Conservation (phyloP, 2,797 vertebrate genomes). For the Parotocinclus haroldoi region DNA sequence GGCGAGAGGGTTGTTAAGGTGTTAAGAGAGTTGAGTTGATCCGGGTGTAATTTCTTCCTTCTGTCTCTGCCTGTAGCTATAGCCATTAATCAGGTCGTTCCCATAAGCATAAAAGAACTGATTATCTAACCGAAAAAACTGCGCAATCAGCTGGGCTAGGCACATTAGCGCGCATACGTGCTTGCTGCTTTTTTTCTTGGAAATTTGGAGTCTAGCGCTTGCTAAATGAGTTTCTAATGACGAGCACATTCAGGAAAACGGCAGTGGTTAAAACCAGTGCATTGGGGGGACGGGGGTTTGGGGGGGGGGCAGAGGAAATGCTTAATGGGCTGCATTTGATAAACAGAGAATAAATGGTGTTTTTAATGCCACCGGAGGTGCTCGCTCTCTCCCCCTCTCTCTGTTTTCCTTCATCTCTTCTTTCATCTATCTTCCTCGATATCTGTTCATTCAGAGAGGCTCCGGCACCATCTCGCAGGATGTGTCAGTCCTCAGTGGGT, state of each 20-base stretch:
- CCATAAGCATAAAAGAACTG: conserved; percentile 43
- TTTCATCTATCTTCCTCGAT: conserved; percentile 65
- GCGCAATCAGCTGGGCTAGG: conserved; percentile 43
- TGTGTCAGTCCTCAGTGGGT: conserved; percentile 65
- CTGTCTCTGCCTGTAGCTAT: conserved; percentile 35
- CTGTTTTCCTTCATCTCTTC: conserved; percentile 60
- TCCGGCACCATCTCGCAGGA: conserved; percentile 63
- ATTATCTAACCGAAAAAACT: conserved; percentile 44
- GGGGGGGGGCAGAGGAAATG: conserved; percentile 37
- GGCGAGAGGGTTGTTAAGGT: conserved; percentile 31
- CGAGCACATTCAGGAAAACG: conserved; percentile 27
- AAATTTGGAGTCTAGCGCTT: conserved; percentile 31
- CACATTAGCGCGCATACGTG: conserved; percentile 35
- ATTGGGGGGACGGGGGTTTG: conserved; percentile 31
- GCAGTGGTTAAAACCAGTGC: conserved; percentile 14
- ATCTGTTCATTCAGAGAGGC: conserved; percentile 70
- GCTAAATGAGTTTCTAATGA: conserved; percentile 51
- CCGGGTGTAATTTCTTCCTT: conserved; percentile 42
- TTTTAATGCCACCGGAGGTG: conserved; percentile 21
- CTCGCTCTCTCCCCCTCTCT: conserved; percentile 53
- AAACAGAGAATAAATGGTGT: conserved; percentile 25
- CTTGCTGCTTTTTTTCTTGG: conserved; percentile 7
- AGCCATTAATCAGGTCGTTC: conserved; percentile 47
- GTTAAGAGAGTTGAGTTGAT: conserved; percentile 16
- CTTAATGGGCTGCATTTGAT: conserved; percentile 49